Conservation (phyloP, 2,888 invertebrate genomes). For the Sarcophaga caerulescens region DNA sequence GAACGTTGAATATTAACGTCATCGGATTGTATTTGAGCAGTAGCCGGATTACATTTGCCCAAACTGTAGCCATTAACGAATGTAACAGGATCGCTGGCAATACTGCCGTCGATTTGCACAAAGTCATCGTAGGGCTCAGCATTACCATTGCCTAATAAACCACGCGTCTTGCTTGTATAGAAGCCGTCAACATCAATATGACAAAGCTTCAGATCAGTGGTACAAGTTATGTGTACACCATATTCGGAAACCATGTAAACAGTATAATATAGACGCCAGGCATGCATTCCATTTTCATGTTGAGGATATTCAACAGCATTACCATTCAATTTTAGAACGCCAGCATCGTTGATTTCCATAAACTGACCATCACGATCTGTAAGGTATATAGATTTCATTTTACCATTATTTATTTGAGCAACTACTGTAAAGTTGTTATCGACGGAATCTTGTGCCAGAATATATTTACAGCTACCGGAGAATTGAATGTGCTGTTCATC, state of each 20-base stretch:
- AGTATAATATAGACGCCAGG: slow-evolving; percentile 84
- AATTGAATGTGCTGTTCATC: slow-evolving; percentile 91
- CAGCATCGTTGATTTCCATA: slow-evolving; percentile 85
- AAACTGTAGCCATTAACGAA: slow-evolving; percentile 90
- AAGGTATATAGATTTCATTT: slow-evolving; percentile 86
- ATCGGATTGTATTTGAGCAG: slow-evolving; percentile 47
- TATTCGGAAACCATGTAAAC: slow-evolving; percentile 84
- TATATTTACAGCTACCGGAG: slow-evolving; percentile 90
- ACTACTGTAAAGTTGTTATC: slow-evolving; percentile 93
- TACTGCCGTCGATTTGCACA: slow-evolving; percentile 88
- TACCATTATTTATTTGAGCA: slow-evolving; percentile 87
- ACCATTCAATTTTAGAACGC: slow-evolving; percentile 85
- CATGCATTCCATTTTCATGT: slow-evolving; percentile 83
- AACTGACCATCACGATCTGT: slow-evolving; percentile 85
- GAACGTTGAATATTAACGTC: slow-evolving; percentile 80
- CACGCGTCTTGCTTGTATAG: slow-evolving; percentile 92
- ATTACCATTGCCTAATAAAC: slow-evolving; percentile 94
- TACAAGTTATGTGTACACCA: slow-evolving; percentile 85
- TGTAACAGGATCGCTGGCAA: slow-evolving; percentile 83
- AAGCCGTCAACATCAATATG: slow-evolving; percentile 89
- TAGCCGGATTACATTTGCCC: slow-evolving; percentile 82
- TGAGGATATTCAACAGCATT: slow-evolving; percentile 87
- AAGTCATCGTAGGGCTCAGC: slow-evolving; percentile 94
- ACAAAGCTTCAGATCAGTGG: slow-evolving; percentile 85
- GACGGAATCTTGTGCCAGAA: slow-evolving; percentile 91